Evolutionary conservation across 2,797 vertebrate species (phyloP), one percentile per base, ranked within the genome.

Genomic region (Glossophaga mutica): DNA sequence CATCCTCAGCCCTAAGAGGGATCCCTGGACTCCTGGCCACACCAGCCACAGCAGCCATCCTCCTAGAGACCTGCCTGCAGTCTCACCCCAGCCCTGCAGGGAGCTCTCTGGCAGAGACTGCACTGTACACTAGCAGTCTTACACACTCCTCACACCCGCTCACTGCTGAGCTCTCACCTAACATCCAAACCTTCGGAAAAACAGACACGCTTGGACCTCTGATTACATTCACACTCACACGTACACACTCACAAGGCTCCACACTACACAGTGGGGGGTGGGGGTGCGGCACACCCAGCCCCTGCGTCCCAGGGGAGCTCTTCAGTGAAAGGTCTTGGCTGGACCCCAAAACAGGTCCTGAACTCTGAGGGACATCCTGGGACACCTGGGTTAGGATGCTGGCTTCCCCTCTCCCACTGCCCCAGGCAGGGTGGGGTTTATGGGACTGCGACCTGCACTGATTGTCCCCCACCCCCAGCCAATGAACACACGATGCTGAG

Each of bases 1-100:
- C 34, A 85, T 32, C 24, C 19, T 77, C 6, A 55, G 32, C 39
- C 59, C 50, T 24, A n/a, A 39, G 1, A 16, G 65, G 68, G 48
- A 29, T 87, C 48, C 4, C 42, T 0, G 1, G 24, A 44, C 46
- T 82, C 52, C n/a, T 0, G 15, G 37, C 37, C 81, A 95, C 34
- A 79, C 12, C 16, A 90, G 44, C 39, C 55, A 73, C 29, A 82
- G 21, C 18, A 92, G 44, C 32, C 59, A 81, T 71, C 39, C 62
- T 91, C 62, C 19, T 50, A 50, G 84, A 92, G 78, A 86, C 68
- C 68, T 1, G 1, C 48, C 83, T 55, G 2, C 55, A 91, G 62
- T 94, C 90, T 97, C 90, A 70, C 50, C 96, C 39, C 32, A 71
- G 57, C 65, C 46, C 57, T 26, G 44, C 77, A 68, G 67, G 90